phyloP scores from a whole-genome alignment of 2,113 vertebrate species.

The Mugil cephalus region DNA sequence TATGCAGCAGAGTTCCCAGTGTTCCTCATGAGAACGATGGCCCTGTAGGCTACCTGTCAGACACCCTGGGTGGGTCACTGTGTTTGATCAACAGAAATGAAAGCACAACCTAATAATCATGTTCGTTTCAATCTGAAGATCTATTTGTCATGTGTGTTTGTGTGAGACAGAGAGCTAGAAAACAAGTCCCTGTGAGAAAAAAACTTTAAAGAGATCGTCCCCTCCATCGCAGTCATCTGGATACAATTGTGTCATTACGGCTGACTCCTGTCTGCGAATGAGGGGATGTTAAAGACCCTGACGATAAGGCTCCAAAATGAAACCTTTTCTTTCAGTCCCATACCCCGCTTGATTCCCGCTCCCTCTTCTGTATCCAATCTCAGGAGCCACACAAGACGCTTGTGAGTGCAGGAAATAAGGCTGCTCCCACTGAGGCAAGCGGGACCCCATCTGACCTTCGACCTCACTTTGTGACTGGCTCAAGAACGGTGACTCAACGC shows the following conservation, averaged over 20 bases:
- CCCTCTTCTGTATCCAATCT: slow-evolving; percentile 27
- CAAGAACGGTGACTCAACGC: slow-evolving; percentile 60
- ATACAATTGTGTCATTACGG: slow-evolving; percentile 79
- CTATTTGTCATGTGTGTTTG: slow-evolving; percentile 39
- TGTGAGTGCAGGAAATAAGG: slow-evolving; percentile 51
- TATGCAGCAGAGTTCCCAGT: not conserved
- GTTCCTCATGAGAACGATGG: not conserved
- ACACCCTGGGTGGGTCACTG: not conserved
- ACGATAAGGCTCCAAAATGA: slow-evolving; percentile 63
- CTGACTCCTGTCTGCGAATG: slow-evolving; percentile 61
- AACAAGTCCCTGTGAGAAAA: slow-evolving; percentile 47
- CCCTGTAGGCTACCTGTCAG: not conserved
- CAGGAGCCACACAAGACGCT: slow-evolving; percentile 76
- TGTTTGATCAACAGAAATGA: slow-evolving; percentile 39
- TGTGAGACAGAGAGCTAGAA: slow-evolving; percentile 17
- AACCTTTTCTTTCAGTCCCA: slow-evolving; percentile 36
- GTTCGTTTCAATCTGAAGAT: slow-evolving; percentile 55
- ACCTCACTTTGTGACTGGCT: slow-evolving; percentile 61
- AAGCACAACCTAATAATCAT: slow-evolving; percentile 45
- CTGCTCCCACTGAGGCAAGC: slow-evolving; percentile 19
- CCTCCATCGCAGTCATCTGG: slow-evolving; percentile 75
- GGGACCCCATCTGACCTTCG: slow-evolving; percentile 65
- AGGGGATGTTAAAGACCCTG: slow-evolving; percentile 56
- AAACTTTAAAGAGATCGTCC: slow-evolving; percentile 54
- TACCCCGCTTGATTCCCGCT: slow-evolving; percentile 19